Conservation (phyloP, 2,888 invertebrate genomes). For the Epinotia bilunana region DNA sequence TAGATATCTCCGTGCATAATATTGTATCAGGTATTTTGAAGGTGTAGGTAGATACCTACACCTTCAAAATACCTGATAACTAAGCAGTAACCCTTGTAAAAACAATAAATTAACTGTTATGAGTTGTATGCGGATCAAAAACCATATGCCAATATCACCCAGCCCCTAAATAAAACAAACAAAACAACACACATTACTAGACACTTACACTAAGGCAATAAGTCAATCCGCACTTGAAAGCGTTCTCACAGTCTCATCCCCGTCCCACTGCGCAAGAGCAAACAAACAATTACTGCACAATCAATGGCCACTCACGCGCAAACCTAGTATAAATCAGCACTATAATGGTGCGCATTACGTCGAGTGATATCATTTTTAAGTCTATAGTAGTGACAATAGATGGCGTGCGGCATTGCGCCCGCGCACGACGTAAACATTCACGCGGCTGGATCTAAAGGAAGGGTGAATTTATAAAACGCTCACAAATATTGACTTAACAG, state of each 20-base stretch:
- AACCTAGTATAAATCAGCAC: constrained; percentile 72
- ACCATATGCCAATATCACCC: constrained; percentile 1
- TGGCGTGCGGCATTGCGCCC: constrained; percentile 66
- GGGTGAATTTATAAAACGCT: constrained; percentile 2
- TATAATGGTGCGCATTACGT: constrained; percentile 67
- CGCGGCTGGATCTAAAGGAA: constrained; percentile 7
- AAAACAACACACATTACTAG: constrained; percentile 55
- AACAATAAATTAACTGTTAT: neutral
- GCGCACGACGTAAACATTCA: constrained; percentile 59
- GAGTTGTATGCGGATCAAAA: neutral
- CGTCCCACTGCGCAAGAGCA: constrained; percentile 59
- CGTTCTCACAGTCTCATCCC: constrained; percentile 69
- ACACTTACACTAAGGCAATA: constrained; percentile 65
- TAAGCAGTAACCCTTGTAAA: neutral
- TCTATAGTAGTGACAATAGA: constrained; percentile 65
- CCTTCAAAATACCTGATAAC: neutral
- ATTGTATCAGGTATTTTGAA: too few relatives aligned
- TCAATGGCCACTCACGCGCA: constrained; percentile 73
- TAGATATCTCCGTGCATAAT: too few relatives aligned
- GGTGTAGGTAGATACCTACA: too few relatives aligned
- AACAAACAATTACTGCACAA: constrained; percentile 82
- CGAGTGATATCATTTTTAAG: constrained; percentile 70
- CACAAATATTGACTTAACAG: neutral
- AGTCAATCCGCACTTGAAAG: constrained; percentile 61
- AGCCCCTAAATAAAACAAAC: constrained; percentile 49